phyloP scores from a whole-genome alignment of 1,140 invertebrate genomes.

The Pectinophora gossypiella region DNA sequence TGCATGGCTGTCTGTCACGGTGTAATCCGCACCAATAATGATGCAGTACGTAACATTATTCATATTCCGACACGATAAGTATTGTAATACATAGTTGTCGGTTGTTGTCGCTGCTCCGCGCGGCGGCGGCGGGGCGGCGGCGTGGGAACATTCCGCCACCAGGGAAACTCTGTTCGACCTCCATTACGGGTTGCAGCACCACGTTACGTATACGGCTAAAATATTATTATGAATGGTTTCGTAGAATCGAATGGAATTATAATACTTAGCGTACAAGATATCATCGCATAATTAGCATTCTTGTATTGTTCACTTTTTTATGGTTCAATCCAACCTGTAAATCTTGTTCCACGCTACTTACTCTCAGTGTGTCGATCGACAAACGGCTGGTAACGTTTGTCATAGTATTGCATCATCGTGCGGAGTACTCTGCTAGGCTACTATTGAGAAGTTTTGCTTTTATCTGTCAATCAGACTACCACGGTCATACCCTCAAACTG shows the following conservation, averaged over 20 bases:
- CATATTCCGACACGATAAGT: conserved; percentile 3
- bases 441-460: conserved; percentile 36
- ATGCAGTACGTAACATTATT: conserved; percentile 2
- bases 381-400: neutral
- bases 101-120: neutral
- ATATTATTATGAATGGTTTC: neutral
- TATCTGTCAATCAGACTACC: conserved; percentile 45
- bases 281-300: neutral
- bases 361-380: neutral
- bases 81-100: neutral
- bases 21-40: conserved; percentile 3
- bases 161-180: neutral
- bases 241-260: neutral
- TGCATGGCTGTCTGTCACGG: neutral
- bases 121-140: no score
- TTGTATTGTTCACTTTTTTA: neutral
- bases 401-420: conserved; percentile 25
- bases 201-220: neutral
- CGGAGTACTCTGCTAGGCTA: conserved; percentile 20
- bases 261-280: neutral
- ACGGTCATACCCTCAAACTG: conserved; percentile 73
- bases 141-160: neutral
- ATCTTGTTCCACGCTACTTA: no score
- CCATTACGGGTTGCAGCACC: neutral
- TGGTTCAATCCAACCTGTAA: no score